phyloP scores from a whole-genome alignment of 2,888 invertebrate genomes.

The Clostera curtula region DNA sequence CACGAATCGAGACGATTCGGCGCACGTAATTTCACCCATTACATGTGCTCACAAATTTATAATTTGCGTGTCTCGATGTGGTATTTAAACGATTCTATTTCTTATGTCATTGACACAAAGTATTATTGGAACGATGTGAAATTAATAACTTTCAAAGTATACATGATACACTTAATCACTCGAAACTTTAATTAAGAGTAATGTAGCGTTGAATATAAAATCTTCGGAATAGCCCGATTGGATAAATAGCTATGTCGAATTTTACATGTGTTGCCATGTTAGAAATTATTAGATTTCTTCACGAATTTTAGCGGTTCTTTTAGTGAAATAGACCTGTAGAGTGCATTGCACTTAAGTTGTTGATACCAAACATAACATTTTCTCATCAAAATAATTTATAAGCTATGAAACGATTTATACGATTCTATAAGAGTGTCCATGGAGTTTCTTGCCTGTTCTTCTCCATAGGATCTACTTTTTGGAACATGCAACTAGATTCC shows the following conservation, averaged over 20 bases:
- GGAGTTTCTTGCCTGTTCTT: no score
- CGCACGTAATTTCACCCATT: conserved; percentile 58
- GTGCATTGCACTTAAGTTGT: not conserved
- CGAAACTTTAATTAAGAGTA: conserved; percentile 54
- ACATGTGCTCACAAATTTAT: conserved; percentile 48
- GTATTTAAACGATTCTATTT: conserved; percentile 30
- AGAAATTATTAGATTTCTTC: conserved; percentile 4
- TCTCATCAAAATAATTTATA: no score
- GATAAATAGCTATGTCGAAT: conserved; percentile 38
- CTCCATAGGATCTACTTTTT: no score
- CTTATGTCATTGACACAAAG: conserved; percentile 31
- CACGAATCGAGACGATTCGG: conserved; percentile 53
- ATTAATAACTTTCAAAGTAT: conserved; percentile 24
- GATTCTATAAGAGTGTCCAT: no score
- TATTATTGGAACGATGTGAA: conserved; percentile 17
- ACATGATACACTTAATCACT: conserved; percentile 48
- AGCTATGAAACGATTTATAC: no score
- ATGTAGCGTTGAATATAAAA: conserved; percentile 50
- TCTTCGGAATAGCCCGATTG: conserved; percentile 33
- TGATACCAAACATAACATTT: no score
- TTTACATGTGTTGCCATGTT: conserved; percentile 21
- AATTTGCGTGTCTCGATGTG: conserved; percentile 43
- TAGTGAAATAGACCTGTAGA: not conserved
- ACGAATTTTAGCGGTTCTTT: conserved; percentile 4
- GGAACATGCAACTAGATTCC: not conserved